Percentiles rank a stretch among this genome's conserved stretches.
phyloP scores from a whole-genome alignment of 2,888 invertebrate species.

The Apamea anceps region DNA sequence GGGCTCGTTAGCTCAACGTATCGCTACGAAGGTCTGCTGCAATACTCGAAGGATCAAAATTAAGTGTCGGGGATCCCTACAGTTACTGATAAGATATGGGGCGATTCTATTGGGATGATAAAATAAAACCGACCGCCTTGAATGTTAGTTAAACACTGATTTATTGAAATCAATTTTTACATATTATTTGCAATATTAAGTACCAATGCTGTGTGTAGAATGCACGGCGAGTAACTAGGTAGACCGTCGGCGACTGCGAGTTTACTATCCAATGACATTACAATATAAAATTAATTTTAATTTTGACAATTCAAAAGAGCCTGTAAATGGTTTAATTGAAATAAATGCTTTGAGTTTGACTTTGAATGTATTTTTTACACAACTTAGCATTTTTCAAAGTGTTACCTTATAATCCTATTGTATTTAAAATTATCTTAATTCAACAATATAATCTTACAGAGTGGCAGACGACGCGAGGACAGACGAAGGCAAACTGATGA shows the following conservation, averaged over 20 bases:
- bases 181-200: neutral
- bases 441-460: constrained; percentile 64
- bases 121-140: neutral
- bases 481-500: constrained; percentile 94
- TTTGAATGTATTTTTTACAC: neutral
- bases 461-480: constrained; percentile 90
- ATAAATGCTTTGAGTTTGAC: no score
- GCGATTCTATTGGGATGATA: no score
- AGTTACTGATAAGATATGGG: neutral
- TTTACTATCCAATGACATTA: neutral
- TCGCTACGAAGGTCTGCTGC: no score
- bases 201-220: neutral
- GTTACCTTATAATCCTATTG: neutral
- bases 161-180: neutral
- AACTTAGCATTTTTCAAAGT: neutral
- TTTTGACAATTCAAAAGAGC: no score
- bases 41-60: neutral
- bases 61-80: neutral
- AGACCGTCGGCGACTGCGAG: neutral
- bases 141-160: neutral
- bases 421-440: neutral
- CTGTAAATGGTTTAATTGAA: no score
- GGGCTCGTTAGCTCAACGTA: no score
- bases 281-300: neutral
- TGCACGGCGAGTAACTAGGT: neutral